Conservation (phyloP, 2,888 invertebrate species). For the Calameuta filiformis region DNA sequence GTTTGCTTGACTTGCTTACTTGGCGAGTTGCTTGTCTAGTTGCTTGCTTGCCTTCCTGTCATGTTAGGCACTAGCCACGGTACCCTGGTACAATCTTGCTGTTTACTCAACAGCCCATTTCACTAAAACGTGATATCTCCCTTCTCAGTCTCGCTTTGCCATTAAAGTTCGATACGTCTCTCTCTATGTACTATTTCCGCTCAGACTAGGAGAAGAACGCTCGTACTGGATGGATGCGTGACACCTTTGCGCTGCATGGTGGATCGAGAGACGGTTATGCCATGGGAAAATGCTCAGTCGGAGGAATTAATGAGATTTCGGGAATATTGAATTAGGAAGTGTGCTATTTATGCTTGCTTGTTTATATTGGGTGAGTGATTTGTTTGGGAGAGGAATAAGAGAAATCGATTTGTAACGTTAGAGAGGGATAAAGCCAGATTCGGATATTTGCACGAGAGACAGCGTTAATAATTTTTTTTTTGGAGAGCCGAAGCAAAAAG, state of each 20-base stretch:
- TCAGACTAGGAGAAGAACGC: background rate
- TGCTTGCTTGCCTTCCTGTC: constrained; percentile 5
- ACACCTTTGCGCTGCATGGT: background rate
- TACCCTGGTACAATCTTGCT: constrained; percentile 3
- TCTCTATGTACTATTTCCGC: background rate
- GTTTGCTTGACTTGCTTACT: background rate
- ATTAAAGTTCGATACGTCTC: background rate
- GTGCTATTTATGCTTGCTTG: background rate
- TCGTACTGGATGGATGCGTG: background rate
- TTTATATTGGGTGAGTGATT: background rate
- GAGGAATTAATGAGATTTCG: background rate
- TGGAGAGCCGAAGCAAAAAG: no score
- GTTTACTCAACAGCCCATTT: constrained; percentile 5
- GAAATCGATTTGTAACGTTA: background rate
- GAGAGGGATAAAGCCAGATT: background rate
- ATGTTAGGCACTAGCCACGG: constrained; percentile 2
- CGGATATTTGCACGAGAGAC: background rate
- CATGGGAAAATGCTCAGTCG: background rate
- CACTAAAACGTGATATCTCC: background rate
- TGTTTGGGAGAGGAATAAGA: background rate
- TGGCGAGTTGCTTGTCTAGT: background rate
- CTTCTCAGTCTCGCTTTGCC: background rate
- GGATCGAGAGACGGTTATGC: background rate
- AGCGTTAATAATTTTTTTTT: no score
- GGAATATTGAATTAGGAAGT: background rate